phyloP scores from a whole-genome alignment of 1,140 invertebrate genomes.

The Kradibia gibbosae region DNA sequence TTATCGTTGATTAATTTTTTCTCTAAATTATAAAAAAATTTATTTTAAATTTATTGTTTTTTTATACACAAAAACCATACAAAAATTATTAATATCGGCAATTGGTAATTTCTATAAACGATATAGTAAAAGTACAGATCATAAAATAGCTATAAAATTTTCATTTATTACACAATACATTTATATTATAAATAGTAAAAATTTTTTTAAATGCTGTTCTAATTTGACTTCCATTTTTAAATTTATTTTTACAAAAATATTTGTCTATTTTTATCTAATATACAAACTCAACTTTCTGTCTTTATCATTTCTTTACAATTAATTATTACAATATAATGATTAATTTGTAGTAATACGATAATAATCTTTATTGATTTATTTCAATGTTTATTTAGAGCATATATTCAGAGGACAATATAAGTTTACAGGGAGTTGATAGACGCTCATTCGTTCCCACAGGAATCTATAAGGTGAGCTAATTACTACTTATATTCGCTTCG shows the following conservation, averaged over 20 bases:
- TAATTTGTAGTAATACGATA: no score
- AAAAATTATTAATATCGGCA: no score
- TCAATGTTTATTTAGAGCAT: constrained; percentile 74
- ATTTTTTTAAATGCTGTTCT: not conserved
- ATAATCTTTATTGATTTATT: constrained; percentile 20
- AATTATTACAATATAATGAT: not conserved
- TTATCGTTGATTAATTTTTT: no score
- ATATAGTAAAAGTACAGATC: not conserved
- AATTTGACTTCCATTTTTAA: not conserved
- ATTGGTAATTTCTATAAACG: not conserved
- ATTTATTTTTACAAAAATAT: not conserved
- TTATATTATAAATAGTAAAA: constrained; percentile 28
- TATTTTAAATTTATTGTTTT: no score
- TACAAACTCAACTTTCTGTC: not conserved
- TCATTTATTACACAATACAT: not conserved
- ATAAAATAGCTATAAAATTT: constrained; percentile 33
- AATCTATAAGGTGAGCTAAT: constrained; percentile 82
- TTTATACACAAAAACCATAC: no score
- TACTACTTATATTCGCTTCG: not conserved
- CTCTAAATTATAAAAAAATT: no score
- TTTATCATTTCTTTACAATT: not conserved
- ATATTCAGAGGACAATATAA: constrained; percentile 83
- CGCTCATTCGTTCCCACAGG: constrained; percentile 91
- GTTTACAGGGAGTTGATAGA: constrained; percentile 79
- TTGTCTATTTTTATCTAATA: not conserved